Evolutionary conservation across 2,888 invertebrate species (phyloP).

Genomic region (Cataglyphis albicans): DNA sequence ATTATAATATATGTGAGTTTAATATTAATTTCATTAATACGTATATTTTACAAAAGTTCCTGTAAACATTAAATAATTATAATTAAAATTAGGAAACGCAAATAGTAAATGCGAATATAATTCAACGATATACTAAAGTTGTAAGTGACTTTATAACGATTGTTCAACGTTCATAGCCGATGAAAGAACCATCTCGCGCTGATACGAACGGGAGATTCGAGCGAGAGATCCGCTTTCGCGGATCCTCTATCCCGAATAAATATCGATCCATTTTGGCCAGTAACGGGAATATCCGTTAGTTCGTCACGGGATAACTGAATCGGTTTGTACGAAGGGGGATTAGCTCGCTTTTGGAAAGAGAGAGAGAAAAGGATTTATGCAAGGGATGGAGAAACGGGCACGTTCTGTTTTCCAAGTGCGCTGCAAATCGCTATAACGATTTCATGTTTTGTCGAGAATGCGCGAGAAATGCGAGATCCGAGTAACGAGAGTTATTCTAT

Average conservation of each 20-base stretch:
- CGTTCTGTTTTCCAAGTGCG: constrained; percentile 37
- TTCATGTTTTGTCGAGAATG: constrained; percentile 50
- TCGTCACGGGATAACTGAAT: constrained; percentile 52
- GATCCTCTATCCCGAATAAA: constrained; percentile 49
- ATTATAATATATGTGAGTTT: not conserved
- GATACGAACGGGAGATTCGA: constrained; percentile 9
- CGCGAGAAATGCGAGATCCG: constrained; percentile 33
- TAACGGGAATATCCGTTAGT: constrained; percentile 45
- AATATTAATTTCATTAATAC: not conserved
- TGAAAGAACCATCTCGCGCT: constrained; percentile 10
- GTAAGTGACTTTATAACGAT: not conserved
- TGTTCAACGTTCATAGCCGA: constrained; percentile 36
- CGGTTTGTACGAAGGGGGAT: constrained; percentile 46
- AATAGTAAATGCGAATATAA: not conserved
- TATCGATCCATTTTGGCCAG: constrained; percentile 48
- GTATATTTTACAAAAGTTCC: not conserved
- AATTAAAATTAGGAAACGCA: not conserved
- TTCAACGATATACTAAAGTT: not conserved
- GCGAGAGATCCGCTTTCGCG: constrained; percentile 47
- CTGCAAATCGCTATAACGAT: constrained; percentile 48
- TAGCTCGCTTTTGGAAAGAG: constrained; percentile 14
- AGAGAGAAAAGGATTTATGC: not conserved
- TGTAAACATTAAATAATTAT: not conserved
- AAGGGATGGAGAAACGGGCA: not conserved
- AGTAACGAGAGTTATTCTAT: constrained; percentile 53